Percentiles rank a stretch among this genome's conserved stretches.
Evolutionary conservation across 92 coral and sea anemone species (phyloP).

Genomic region (Actinostola sp.): DNA sequence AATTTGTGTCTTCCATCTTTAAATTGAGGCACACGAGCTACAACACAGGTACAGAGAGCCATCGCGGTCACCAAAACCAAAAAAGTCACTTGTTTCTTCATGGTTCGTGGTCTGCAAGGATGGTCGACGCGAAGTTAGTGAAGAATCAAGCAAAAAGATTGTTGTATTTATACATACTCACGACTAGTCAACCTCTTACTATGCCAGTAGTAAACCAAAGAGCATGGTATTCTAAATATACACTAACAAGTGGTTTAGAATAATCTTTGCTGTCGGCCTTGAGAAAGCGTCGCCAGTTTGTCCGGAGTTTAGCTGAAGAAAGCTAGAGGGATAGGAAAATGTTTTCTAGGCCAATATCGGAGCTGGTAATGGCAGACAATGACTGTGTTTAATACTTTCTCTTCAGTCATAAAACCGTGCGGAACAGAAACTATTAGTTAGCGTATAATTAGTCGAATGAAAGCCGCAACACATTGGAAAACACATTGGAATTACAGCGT

Average conservation of each 20-base stretch:
- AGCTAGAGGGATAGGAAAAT: no score
- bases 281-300: no score
- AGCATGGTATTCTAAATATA: not conserved
- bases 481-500: no score
- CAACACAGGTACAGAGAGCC: not conserved
- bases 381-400: no score
- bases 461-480: no score
- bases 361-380: no score
- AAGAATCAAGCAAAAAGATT: not conserved
- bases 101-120: not conserved
- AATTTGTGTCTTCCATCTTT: not conserved
- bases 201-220: not conserved
- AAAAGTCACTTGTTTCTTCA: not conserved
- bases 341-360: no score
- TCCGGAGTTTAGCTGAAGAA: no score
- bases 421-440: no score
- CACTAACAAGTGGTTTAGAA: not conserved
- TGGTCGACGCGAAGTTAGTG: not conserved
- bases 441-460: no score
- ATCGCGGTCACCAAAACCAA: conserved; percentile 1
- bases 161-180: not conserved
- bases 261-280: no score
- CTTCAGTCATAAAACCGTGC: no score
- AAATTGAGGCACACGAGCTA: not conserved
- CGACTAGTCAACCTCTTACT: not conserved